Base-by-base conservation (phyloP, 2,797 vertebrate genomes). In the Pachyuromys duprasi region DNA sequence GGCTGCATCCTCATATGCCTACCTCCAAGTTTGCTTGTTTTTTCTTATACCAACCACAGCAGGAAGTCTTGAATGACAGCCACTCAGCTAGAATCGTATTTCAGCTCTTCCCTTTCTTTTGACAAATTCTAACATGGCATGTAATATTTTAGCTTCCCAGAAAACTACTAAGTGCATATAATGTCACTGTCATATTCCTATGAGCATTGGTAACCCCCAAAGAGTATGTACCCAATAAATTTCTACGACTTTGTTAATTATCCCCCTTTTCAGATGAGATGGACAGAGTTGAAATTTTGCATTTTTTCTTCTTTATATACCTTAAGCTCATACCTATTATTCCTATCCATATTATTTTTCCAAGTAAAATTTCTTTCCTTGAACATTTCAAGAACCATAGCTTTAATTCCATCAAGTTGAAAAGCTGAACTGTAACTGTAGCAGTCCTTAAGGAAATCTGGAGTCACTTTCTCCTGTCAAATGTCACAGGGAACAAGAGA, bases 361-460 rank as follows among this genome's bases (percentile, higher is more conserved):
- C 60, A 93, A 95, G 80, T 89, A 67, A 33, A 28, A 75, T 87
- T 60, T 91, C 83, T 88, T 94, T 78, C 14, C 24, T 57, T 60
- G 22, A 72, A 78, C 20, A 78, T 90, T 91, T 90, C 9, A 94
- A 89, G 22, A 82, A 84, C 20, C 18, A 17, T 83, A 67, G 45
- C 49, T 45, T 53, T 28, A 89, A 83, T 78, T 94, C 94, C 18
- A 87, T 55, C 9, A 62, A 8, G 36, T 60, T 67, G 90, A 79
- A 94, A 96, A 81, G 45, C 33, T 82, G 55, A 86, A 81, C 36
- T 70, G 0, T 62, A 80, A 67, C 3, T 95, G 80, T 49, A 91
- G 49, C 17, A 36, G 22, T 86, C 26, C 24, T n/a, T 75, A 31
- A 93, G 57, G 36, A 89, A 96, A 92, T n/a, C 33, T 86, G 49